phyloP scores from a whole-genome alignment of 2,888 invertebrate genomes.

The Chirona hameri region DNA sequence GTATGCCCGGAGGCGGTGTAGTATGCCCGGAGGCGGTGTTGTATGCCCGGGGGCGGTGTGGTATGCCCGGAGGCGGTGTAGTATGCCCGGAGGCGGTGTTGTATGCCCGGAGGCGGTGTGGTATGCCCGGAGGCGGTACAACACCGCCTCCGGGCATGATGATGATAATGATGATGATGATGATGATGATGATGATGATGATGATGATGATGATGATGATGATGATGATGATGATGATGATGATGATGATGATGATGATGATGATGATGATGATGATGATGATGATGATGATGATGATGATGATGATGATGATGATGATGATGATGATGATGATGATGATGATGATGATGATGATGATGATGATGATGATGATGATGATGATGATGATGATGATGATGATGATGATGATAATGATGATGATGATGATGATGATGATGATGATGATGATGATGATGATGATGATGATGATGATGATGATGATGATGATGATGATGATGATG shows the following conservation, averaged over 20 bases:
- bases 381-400: constrained; percentile 1
- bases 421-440: constrained; percentile 13
- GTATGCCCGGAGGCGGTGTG: too few relatives aligned
- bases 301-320: constrained; percentile 22
- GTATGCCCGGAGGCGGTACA: too few relatives aligned
- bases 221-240: background rate
- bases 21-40: too few relatives aligned
- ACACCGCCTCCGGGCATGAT: background rate
- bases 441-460: constrained; percentile 22
- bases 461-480: background rate
- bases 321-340: constrained; percentile 22
- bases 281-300: constrained; percentile 7
- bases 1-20: too few relatives aligned
- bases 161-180: background rate
- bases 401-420: background rate
- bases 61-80: too few relatives aligned
- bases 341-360: constrained; percentile 22
- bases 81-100: too few relatives aligned
- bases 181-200: background rate
- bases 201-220: background rate
- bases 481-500: too few relatives aligned
- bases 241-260: background rate
- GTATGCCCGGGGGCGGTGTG: too few relatives aligned
- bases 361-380: constrained; percentile 3
- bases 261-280: background rate